Conservation (phyloP, 2,888 invertebrate genomes). For the Phyllotreta cruciferae region DNA sequence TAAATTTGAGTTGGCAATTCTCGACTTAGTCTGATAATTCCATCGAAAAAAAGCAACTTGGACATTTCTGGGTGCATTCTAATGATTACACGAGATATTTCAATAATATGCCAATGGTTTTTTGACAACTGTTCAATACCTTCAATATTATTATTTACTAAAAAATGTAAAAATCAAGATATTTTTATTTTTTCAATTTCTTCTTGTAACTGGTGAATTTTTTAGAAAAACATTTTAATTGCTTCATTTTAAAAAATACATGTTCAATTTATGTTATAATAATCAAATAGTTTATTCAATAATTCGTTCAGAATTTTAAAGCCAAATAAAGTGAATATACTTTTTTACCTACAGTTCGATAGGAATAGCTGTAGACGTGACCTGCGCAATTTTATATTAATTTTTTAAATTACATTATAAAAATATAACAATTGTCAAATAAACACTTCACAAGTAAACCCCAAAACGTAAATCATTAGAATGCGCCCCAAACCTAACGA, state of each 20-base stretch:
- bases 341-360: no score
- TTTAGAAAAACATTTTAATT: not conserved
- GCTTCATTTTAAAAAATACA: no score
- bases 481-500: not conserved
- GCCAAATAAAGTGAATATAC: no score
- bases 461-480: conserved; percentile 20
- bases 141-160: conserved; percentile 8
- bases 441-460: not conserved
- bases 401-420: no score
- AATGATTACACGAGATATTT: not conserved
- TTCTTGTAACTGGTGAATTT: no score
- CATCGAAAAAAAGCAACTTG: not conserved
- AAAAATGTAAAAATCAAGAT: conserved; percentile 5
- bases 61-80: no score
- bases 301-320: no score
- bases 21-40: conserved; percentile 27
- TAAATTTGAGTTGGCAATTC: conserved; percentile 33
- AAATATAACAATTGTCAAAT: not conserved
- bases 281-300: no score
- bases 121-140: not conserved
- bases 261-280: no score
- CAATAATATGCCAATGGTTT: not conserved
- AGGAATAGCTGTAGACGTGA: no score
- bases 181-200: no score
- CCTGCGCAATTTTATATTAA: no score